phyloP scores from a whole-genome alignment of 2,888 invertebrate species.

The Pyrrhosoma nymphula region DNA sequence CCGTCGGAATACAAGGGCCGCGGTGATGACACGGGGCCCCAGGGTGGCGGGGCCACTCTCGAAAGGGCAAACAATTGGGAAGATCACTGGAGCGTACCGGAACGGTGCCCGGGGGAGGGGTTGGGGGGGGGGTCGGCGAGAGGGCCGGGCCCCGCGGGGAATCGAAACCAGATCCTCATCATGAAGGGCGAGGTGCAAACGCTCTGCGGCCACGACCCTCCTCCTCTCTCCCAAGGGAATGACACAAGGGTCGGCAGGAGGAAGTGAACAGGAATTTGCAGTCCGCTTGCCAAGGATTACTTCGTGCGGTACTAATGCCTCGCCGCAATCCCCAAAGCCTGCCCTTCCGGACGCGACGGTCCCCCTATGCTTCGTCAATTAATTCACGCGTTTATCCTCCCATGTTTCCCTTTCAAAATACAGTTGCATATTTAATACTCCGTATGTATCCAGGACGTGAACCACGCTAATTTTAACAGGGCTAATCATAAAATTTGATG shows the following conservation, averaged over 20 bases:
- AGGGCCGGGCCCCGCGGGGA: not conserved
- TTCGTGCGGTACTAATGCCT: not conserved
- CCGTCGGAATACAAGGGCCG: not conserved
- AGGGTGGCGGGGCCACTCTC: not conserved
- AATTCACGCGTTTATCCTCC: not conserved
- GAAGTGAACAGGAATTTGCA: not conserved
- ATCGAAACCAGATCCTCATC: slow-evolving; percentile 2
- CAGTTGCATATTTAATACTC: too few relatives aligned
- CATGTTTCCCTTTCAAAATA: not conserved
- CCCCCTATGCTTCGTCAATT: not conserved
- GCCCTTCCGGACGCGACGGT: not conserved
- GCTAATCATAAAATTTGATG: too few relatives aligned
- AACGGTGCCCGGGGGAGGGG: not conserved
- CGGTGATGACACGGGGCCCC: not conserved
- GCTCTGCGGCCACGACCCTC: not conserved
- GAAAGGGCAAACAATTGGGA: not conserved
- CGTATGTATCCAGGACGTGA: too few relatives aligned
- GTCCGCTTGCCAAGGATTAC: not conserved
- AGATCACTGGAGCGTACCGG: not conserved
- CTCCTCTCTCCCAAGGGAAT: not conserved
- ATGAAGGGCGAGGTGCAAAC: not conserved
- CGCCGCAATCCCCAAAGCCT: not conserved
- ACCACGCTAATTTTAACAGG: too few relatives aligned
- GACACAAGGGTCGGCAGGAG: not conserved
- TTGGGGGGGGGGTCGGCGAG: not conserved